Conservation (phyloP, 2,113 vertebrate genomes). For the Struthio camelus region DNA sequence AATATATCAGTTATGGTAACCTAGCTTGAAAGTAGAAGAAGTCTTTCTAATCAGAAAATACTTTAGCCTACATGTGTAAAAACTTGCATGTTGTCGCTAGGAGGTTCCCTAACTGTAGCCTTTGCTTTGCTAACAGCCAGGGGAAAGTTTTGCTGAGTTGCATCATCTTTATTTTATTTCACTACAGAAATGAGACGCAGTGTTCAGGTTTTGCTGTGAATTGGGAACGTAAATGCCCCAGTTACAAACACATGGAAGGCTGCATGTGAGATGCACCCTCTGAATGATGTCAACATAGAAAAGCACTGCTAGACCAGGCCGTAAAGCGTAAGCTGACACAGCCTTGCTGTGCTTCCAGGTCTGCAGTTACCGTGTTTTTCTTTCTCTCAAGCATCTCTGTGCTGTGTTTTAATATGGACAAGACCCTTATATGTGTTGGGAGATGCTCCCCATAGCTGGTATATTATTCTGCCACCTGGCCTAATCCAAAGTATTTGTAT, state of each 20-base stretch:
- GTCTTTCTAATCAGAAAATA: not conserved
- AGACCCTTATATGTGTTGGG: not conserved
- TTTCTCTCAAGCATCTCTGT: not conserved
- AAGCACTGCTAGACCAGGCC: not conserved
- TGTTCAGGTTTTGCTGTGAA: not conserved
- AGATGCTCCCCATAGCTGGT: not conserved
- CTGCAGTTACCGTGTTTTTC: not conserved
- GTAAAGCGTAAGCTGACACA: not conserved
- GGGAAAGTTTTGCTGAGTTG: not conserved
- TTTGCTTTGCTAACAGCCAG: not conserved
- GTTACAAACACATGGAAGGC: not conserved
- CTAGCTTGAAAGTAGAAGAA: not conserved
- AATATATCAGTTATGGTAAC: not conserved
- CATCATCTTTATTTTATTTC: not conserved
- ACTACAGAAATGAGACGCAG: not conserved
- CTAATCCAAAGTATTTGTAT: not conserved
- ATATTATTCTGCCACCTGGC: not conserved
- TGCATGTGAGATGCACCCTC: not conserved
- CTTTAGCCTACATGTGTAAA: fast-evolving
- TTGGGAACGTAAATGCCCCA: not conserved
- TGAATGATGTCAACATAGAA: not conserved
- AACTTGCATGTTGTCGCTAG: fast-evolving
- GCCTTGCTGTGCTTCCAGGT: not conserved
- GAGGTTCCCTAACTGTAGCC: too few relatives aligned
- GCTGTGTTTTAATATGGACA: not conserved